These are phyloP conservation scores for Serranus cabrilla DNA, from an alignment of 2,797 vertebrate species.

Conservation along the genomic window DNA sequence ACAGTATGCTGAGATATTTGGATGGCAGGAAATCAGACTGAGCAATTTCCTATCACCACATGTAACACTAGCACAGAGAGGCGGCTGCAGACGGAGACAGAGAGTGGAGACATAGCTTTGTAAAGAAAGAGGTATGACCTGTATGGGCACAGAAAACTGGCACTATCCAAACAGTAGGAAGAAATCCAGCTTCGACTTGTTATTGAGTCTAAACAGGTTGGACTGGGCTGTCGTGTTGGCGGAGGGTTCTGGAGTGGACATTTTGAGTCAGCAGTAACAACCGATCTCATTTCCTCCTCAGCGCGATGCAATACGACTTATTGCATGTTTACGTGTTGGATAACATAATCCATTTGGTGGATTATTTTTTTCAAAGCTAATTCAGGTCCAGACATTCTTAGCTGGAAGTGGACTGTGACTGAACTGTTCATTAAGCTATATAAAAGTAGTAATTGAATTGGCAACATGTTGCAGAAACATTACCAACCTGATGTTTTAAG, in stretches of 20 bases:
- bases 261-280: constrained; percentile 37
- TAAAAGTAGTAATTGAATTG: constrained; percentile 9
- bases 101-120: neutral
- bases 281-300: constrained; percentile 47
- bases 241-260: constrained; percentile 14
- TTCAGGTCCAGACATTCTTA: constrained; percentile 10
- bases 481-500: neutral
- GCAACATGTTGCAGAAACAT: constrained; percentile 21
- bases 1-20: constrained; percentile 20
- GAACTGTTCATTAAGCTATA: constrained; percentile 12
- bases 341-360: constrained; percentile 8
- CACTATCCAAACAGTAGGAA: constrained; percentile 31
- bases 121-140: constrained; percentile 23
- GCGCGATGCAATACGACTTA: constrained; percentile 23
- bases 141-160: constrained; percentile 29
- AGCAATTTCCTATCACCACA: constrained; percentile 85
- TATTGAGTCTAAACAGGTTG: constrained; percentile 36
- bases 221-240: constrained; percentile 26
- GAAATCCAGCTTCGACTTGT: constrained; percentile 22
- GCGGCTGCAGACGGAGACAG: constrained; percentile 55
- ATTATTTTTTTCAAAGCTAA: constrained; percentile 24
- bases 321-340: constrained; percentile 15
- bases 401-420: neutral
- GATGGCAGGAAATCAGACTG: constrained; percentile 85
- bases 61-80: constrained; percentile 85